Evolutionary conservation across 92 coral and sea anemone species (phyloP), one percentile per base, ranked within the genome.

Genomic region (Meandrina meandrites): DNA sequence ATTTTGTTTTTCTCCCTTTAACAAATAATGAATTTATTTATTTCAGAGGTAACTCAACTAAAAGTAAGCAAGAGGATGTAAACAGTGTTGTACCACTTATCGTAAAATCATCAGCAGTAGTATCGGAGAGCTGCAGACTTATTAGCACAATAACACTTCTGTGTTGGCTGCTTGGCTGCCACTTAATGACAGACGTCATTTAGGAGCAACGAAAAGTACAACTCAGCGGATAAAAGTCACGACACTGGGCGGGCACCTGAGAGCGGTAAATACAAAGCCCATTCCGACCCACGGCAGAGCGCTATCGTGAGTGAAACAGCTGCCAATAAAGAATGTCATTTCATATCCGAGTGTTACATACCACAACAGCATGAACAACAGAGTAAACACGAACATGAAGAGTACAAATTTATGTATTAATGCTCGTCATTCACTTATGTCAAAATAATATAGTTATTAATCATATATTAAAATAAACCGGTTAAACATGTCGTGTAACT

Each of bases 141-240:
- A 36, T 35, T 18, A 12, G 11, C 22, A 31, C 80, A 1, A 13
- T 28, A 53, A 72, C 79, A 13, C 80, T 75, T 8, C 56, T 72
- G 48, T 21, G 51, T 21, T 50, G 64, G 22, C 67, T 84, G 68
- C 81, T 73, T 27, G 64, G 80, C 34, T 40, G 40, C 36, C 27
- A 73, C 48, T 57, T 73, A 17, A 56, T 34, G n/a, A 84, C 69
- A 57, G 32, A 84, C 74, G n/a, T 84, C 57, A 24, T 75, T 34
- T 84, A 40, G 75, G 74, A 74, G 24, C 27, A 74, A 34, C 31
- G 1, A 53, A 83, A 73, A 18, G 54, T 64, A 2, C 54, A 73
- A 73, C 47, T 34, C 48, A 17, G 21, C 48, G 4, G 48, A 36
- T 5, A 4, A 72, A 21, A 64, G 2, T 22, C 71, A 66, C 34